Evolutionary conservation across 2,113 vertebrate species (phyloP).

Genomic region (Steatornis caripensis): DNA sequence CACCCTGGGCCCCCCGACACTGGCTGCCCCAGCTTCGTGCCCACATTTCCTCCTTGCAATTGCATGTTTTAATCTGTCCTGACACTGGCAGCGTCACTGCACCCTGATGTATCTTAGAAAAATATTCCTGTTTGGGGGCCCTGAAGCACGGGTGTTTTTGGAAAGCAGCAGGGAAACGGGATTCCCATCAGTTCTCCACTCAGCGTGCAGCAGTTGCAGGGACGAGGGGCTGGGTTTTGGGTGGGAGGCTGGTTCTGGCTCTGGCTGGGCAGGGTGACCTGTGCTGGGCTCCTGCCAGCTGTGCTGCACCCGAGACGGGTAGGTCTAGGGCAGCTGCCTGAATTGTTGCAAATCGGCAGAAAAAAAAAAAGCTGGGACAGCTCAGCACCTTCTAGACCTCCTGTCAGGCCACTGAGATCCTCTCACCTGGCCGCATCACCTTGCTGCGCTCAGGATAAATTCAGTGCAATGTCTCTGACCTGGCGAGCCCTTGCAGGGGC

Average conservation of each 20-base stretch:
- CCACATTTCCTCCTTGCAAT: neutral
- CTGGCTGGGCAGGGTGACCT: neutral
- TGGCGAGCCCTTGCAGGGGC: neutral
- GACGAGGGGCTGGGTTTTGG: neutral
- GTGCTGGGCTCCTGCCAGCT: neutral
- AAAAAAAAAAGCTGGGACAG: neutral
- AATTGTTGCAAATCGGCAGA: rapidly evolving
- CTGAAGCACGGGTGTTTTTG: neutral
- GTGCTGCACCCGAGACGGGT: neutral
- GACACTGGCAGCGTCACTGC: neutral
- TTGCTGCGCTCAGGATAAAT: rapidly evolving
- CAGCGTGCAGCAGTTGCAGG: neutral
- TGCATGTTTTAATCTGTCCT: neutral
- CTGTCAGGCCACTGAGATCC: neutral
- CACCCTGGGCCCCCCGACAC: neutral
- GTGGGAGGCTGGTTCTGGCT: neutral
- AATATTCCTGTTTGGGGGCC: neutral
- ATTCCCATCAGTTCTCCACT: neutral
- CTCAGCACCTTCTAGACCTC: neutral
- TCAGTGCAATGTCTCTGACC: rapidly evolving
- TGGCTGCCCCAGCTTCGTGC: neutral
- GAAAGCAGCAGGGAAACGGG: neutral
- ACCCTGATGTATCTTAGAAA: neutral
- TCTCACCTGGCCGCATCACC: rapidly evolving
- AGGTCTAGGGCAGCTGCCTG: neutral